Percentiles rank a stretch among this genome's conserved stretches.
These are phyloP conservation scores for Lates calcarifer DNA, from an alignment of 2,113 vertebrate species.

Conservation along the genomic window DNA sequence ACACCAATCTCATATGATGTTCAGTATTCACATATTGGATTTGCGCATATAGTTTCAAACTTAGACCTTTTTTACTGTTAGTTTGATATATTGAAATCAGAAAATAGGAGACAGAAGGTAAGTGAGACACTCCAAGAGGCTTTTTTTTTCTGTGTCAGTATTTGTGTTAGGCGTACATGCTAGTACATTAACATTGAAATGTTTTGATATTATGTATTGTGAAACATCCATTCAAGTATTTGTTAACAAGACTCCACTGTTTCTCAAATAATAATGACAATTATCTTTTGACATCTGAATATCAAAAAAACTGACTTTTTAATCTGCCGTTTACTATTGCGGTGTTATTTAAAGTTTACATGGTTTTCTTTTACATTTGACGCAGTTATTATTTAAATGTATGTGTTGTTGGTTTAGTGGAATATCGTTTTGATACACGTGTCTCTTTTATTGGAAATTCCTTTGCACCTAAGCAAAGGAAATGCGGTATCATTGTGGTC, in stretches of 20 bases:
- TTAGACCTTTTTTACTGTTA: neutral
- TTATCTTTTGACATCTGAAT: slow-evolving; percentile 7
- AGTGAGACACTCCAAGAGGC: slow-evolving; percentile 15
- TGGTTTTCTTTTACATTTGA: slow-evolving; percentile 9
- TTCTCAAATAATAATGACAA: neutral
- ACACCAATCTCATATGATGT: neutral
- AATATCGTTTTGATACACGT: slow-evolving; percentile 2
- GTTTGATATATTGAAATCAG: slow-evolving; percentile 12
- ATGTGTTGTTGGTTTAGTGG: slow-evolving; percentile 3
- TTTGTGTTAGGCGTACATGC: slow-evolving; percentile 16
- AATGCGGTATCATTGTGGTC: neutral
- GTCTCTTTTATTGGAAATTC: slow-evolving; percentile 8
- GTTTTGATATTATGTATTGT: neutral
- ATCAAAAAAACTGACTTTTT: neutral
- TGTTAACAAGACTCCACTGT: slow-evolving; percentile 12
- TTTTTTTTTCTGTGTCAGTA: slow-evolving; percentile 36
- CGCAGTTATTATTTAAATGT: slow-evolving; percentile 21
- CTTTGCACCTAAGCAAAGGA: slow-evolving; percentile 44
- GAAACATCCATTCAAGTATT: slow-evolving; percentile 13
- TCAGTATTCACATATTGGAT: neutral
- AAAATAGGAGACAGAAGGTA: neutral
- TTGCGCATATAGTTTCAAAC: slow-evolving; percentile 3
- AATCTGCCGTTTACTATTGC: neutral
- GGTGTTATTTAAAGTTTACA: slow-evolving; percentile 26
- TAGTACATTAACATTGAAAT: slow-evolving; percentile 4